Evolutionary conservation across 2,797 vertebrate species (phyloP), one percentile per base, ranked within the genome.

Genomic region (Diglossa cyanea): DNA sequence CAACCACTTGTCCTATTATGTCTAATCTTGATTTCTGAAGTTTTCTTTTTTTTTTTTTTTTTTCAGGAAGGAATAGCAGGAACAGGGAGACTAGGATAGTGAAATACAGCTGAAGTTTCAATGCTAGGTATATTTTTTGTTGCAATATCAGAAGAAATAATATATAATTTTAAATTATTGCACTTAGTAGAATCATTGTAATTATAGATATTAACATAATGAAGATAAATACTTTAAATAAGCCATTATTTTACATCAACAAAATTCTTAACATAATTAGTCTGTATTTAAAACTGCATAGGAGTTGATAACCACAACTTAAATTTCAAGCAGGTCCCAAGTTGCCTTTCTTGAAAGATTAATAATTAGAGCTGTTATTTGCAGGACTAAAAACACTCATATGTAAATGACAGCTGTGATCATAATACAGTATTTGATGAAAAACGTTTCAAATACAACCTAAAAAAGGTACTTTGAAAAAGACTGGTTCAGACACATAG

Each of bases 331-430:
- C 10, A 71, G 7, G 39, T 82, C 73, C n/a, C 62, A 72, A 78
- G 9, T n/a, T 88, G 20, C 17, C 25, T 91, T 74, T 31, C 33
- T 67, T 95, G 66, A 67, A 92, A 88, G 37, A 92, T 62, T 93
- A 91, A 92, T 85, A 88, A 93, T 91, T 88, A 77, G 30, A 85
- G 74, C 21, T 77, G 24, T 68, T 95, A 82, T 70, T 94, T 86
- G 55, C 61, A 81, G 21, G 48, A 86, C 74, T 67, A 72, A 94
- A 92, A 62, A 3, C 31, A 74, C 21, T 74, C 28, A 88, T 55
- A 33, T 82, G 20, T 65, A 96, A 95, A 93, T 93, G 73, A 84
- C 47, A 89, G 28, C 55, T 74, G 33, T 88, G 85, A 86, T 76
- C 70, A 62, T 74, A 77, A 47, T 53, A 60, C 40, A 71, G 74